Conservation (phyloP, 2,797 vertebrate genomes). For the Buphagus erythrorhynchus region DNA sequence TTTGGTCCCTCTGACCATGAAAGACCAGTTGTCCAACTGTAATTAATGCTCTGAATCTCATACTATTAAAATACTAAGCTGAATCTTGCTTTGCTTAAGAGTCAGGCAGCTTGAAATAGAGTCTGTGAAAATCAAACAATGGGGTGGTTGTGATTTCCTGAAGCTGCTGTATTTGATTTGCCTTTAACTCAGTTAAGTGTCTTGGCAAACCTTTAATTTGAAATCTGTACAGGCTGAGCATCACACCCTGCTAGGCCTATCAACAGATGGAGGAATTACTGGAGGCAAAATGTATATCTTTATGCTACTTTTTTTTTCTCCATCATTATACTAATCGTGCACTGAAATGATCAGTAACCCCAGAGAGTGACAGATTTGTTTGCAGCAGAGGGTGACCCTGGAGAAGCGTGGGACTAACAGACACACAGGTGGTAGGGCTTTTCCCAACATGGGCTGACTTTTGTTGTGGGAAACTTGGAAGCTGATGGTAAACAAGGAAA, state of each 20-base stretch:
- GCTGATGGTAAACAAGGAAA: not conserved
- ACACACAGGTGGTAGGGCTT: not conserved
- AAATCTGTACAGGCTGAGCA: slow-evolving; percentile 42
- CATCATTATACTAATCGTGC: not conserved
- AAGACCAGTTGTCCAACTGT: not conserved
- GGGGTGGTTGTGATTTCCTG: not conserved
- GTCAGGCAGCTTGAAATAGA: not conserved
- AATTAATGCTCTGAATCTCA: not conserved
- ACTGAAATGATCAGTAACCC: not conserved
- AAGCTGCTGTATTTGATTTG: slow-evolving; percentile 32
- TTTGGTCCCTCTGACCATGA: not conserved
- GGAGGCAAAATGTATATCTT: slow-evolving; percentile 45
- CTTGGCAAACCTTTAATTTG: slow-evolving; percentile 36
- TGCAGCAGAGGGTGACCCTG: not conserved
- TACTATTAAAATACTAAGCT: not conserved
- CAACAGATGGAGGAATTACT: slow-evolving; percentile 53
- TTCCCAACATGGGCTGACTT: not conserved
- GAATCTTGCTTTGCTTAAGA: not conserved
- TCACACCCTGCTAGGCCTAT: slow-evolving; percentile 29
- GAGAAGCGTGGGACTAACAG: not conserved
- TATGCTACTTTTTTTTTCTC: not conserved
- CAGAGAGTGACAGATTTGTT: not conserved
- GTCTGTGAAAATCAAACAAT: not conserved
- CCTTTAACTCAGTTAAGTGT: slow-evolving; percentile 34
- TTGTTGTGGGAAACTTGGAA: not conserved